A percentile compares a stretch with the other conserved stretches of the same genome.
Evolutionary conservation across 1,140 invertebrate genomes (phyloP).

Genomic region (Drosophila melanica): DNA sequence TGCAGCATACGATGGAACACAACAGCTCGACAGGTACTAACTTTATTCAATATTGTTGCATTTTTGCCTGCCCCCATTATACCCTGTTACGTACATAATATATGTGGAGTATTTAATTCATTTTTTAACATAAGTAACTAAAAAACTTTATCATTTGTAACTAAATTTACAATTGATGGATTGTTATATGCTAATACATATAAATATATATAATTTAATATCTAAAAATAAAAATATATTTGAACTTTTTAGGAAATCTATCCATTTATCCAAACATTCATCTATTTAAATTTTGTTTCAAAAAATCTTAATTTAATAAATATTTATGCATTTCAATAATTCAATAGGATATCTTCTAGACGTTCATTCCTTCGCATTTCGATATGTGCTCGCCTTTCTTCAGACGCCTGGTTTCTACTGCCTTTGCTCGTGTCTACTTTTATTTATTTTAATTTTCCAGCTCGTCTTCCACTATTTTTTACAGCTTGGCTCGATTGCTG

Average conservation of each 20-base stretch:
- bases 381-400: background rate
- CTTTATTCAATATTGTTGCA: constrained; percentile 78
- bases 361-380: background rate
- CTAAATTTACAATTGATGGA: too few relatives aligned
- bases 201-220: too few relatives aligned
- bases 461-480: constrained; percentile 55
- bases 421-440: constrained; percentile 49
- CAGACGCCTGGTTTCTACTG: background rate
- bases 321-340: too few relatives aligned
- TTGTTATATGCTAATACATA: too few relatives aligned
- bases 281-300: too few relatives aligned
- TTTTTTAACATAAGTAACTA: too few relatives aligned
- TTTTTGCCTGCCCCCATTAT: constrained; percentile 38
- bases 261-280: too few relatives aligned
- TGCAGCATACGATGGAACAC: constrained; percentile 58
- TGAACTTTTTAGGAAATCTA: too few relatives aligned
- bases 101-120: background rate
- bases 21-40: constrained; percentile 76
- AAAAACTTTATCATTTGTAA: too few relatives aligned
- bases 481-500: constrained; percentile 74
- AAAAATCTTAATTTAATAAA: too few relatives aligned
- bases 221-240: too few relatives aligned
- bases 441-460: constrained; percentile 73
- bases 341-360: background rate
- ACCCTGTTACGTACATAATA: constrained; percentile 5